phyloP scores from a whole-genome alignment of 1,140 invertebrate genomes.

The Drosophila subpulchrella region DNA sequence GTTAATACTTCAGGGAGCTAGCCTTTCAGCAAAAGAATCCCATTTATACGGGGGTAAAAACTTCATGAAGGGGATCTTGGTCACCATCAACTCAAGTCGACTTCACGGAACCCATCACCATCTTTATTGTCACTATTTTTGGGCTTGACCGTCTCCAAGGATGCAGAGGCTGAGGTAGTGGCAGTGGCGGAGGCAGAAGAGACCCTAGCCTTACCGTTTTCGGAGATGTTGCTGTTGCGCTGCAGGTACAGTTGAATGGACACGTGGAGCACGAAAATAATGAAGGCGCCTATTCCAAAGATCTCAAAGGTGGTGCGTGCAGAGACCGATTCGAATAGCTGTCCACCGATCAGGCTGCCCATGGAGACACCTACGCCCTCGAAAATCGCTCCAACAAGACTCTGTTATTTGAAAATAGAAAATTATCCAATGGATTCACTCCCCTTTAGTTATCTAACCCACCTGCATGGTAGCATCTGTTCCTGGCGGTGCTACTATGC shows the following conservation, averaged over 20 bases:
- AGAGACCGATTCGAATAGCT: conserved; percentile 87
- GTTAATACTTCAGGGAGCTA: conserved; percentile 24
- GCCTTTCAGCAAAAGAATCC: neutral
- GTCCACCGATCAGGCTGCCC: conserved; percentile 91
- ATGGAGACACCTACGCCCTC: conserved; percentile 93
- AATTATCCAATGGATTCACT: neutral
- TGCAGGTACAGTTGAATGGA: conserved; percentile 85
- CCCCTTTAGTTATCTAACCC: conserved; percentile 8
- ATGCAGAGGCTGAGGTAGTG: conserved; percentile 22
- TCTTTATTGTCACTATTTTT: conserved; percentile 39
- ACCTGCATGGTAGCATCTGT: conserved; percentile 94
- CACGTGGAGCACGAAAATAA: conserved; percentile 88
- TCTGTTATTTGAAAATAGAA: conserved; percentile 85
- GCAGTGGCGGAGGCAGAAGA: conserved; percentile 29
- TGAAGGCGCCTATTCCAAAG: conserved; percentile 89
- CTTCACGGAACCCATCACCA: conserved; percentile 67
- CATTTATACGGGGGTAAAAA: neutral
- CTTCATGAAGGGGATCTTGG: neutral
- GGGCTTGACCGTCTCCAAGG: conserved; percentile 27
- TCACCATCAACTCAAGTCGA: conserved; percentile 68
- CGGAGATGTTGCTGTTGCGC: conserved; percentile 49
- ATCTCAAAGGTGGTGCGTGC: conserved; percentile 89
- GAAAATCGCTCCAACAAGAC: conserved; percentile 93
- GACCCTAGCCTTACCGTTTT: conserved; percentile 77
- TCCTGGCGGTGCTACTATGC: conserved; percentile 92